Conservation (phyloP, 2,797 vertebrate genomes). For the Synaphobranchus kaupii region DNA sequence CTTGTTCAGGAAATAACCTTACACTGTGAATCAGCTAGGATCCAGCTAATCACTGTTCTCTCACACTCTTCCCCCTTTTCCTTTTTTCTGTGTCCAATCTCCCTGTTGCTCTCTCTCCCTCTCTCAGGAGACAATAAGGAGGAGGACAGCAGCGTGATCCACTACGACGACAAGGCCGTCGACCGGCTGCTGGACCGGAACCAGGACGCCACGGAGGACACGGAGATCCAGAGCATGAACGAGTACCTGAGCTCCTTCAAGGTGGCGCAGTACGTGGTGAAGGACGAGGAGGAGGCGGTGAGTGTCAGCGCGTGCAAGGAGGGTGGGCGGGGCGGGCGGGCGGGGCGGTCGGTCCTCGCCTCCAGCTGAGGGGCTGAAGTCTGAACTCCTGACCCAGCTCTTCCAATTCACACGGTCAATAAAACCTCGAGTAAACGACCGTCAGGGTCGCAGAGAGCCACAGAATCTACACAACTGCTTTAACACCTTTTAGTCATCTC, state of each 20-base stretch:
- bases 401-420: background rate
- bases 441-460: background rate
- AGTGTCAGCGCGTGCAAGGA: slow-evolving; percentile 89
- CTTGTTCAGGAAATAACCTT: background rate
- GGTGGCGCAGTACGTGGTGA: slow-evolving; percentile 98
- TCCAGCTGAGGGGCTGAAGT: slow-evolving; percentile 63
- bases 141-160: slow-evolving; percentile 94
- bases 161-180: slow-evolving; percentile 97
- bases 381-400: background rate
- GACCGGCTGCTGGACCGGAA: slow-evolving; percentile 90
- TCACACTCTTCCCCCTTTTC: background rate
- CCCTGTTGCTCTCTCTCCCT: background rate
- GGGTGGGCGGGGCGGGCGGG: slow-evolving; percentile 94
- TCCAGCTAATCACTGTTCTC: background rate
- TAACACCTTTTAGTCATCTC: background rate
- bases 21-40: background rate
- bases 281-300: slow-evolving; percentile 97
- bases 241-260: slow-evolving; percentile 99
- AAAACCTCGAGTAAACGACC: background rate
- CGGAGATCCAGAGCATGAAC: slow-evolving; percentile 99
- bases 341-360: too few species aligned
- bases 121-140: slow-evolving; percentile 87
- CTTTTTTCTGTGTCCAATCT: background rate
- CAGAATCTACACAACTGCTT: too few species aligned
- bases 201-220: slow-evolving; percentile 93